Evolutionary conservation across 2,888 invertebrate genomes (phyloP), one percentile per base, ranked within the genome.

Genomic region (Pachymerium ferrugineum): DNA sequence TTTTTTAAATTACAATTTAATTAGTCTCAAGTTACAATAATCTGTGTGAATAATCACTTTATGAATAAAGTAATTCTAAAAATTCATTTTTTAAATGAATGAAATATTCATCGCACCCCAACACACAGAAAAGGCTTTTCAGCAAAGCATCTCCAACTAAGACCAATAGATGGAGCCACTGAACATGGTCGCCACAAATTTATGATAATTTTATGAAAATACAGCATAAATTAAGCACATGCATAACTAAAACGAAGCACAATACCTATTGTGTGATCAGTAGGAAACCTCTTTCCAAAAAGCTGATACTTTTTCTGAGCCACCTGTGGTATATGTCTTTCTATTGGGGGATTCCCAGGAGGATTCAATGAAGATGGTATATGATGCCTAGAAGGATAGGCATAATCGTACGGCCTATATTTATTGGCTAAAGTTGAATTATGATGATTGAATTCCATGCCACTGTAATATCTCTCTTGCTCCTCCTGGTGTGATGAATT

Each of bases 301-400:
- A 94, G 90, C 79, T 94, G 94, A 81, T 94, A 93, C 82, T 94
- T 94, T 85, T 94, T 94, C 83, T 94, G 93, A 0, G 90, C 90
- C 62, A 90, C 89, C 10, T 87, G 87, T 31, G 47, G 47, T 54
- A 54, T 54, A 19, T 54, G 47, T 22, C 47, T 19, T 54, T 54
- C 47, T 6, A 54, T 19, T 22, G 47, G 22, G 22, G 47, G 22
- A 19, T 54, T 54, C 3, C 10, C 47, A 54, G 5, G 19, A 19
- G 47, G 47, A 54, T 54, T 54, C 16, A 54, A 1, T 5, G 16
- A 22, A n/a, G n/a, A n/a, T n/a, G n/a, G n/a, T n/a, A n/a, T n/a
- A 54, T 54, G 47, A 54, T 54, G 47, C 47, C 47, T 54, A 22
- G 47, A 54, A 54, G 47, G 47, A 54, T 54, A 54, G 47, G 47